phyloP scores from a whole-genome alignment of 92 coral and sea anemone genomes.

The Porites rus region DNA sequence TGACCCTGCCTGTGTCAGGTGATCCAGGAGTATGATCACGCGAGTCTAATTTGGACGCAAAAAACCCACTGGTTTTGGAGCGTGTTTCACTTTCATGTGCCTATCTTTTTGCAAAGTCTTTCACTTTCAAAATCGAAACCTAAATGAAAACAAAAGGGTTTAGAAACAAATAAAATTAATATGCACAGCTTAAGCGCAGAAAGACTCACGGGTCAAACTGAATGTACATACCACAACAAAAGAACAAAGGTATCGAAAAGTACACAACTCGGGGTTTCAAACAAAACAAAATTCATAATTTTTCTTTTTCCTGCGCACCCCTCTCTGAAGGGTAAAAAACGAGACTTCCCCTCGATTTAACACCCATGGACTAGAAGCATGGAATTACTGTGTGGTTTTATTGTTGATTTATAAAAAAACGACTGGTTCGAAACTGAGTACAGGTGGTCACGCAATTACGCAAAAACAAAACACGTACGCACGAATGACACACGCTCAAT shows the following conservation, averaged over 20 bases:
- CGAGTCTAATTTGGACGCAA: too few relatives aligned
- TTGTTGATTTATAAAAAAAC: slow-evolving; percentile 13
- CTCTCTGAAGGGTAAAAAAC: not conserved
- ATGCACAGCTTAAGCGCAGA: not conserved
- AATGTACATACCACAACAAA: not conserved
- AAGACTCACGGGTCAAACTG: not conserved
- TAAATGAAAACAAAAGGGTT: not conserved
- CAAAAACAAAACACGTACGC: slow-evolving; percentile 49
- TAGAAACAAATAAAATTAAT: not conserved
- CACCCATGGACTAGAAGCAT: too few relatives aligned
- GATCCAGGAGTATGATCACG: too few relatives aligned
- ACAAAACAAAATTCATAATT: not conserved
- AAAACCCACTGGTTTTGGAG: too few relatives aligned
- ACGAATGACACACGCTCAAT: slow-evolving; percentile 48
- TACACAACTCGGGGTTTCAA: slow-evolving; percentile 2
- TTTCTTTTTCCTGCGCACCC: not conserved
- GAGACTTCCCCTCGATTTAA: not conserved
- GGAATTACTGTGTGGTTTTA: slow-evolving; percentile 6
- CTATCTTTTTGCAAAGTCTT: too few relatives aligned
- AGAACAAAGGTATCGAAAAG: slow-evolving; percentile 1
- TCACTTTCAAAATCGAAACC: too few relatives aligned
- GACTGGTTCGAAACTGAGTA: slow-evolving; percentile 44
- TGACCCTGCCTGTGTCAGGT: too few relatives aligned
- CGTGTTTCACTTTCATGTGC: too few relatives aligned
- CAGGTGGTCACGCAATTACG: slow-evolving; percentile 46